Conservation (phyloP, 2,888 invertebrate species). For the Drosophila subsilvestris region DNA sequence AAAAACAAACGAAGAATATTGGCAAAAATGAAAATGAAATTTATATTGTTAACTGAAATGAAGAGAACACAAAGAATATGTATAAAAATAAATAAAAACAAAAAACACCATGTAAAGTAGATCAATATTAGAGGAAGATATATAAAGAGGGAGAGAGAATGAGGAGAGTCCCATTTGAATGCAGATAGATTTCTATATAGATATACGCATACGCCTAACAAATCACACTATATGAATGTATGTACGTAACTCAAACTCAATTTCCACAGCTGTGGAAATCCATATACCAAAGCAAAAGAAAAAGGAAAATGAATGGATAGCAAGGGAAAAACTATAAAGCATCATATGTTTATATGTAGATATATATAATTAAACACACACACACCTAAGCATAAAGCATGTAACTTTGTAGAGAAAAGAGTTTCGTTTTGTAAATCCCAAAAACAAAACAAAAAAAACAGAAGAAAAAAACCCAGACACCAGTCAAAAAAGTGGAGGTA, state of each 20-base stretch:
- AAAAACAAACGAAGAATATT: slow-evolving; percentile 51
- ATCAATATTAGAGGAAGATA: slow-evolving; percentile 28
- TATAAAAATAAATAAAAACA: slow-evolving; percentile 39
- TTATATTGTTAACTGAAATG: slow-evolving; percentile 59
- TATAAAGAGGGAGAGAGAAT: slow-evolving; percentile 12
- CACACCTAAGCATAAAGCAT: slow-evolving; percentile 55
- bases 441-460: slow-evolving; percentile 39
- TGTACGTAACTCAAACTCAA: slow-evolving; percentile 74
- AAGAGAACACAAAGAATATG: slow-evolving; percentile 49
- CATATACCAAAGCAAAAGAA: slow-evolving; percentile 80
- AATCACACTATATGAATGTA: slow-evolving; percentile 68
- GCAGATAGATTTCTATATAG: slow-evolving; percentile 43
- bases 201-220: slow-evolving; percentile 33
- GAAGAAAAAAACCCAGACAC: not conserved
- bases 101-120: slow-evolving; percentile 67
- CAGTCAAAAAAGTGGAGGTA: no score
- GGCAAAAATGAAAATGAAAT: slow-evolving; percentile 53
- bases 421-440: slow-evolving; percentile 72
- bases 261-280: slow-evolving; percentile 78
- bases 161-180: slow-evolving; percentile 41
- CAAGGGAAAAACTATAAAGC: slow-evolving; percentile 36
- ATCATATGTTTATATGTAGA: slow-evolving; percentile 78
- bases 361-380: slow-evolving; percentile 66
- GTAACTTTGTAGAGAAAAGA: slow-evolving; percentile 65
- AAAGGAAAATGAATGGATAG: slow-evolving; percentile 42